Evolutionary conservation across 2,888 invertebrate genomes (phyloP).

Genomic region (Ephialtes manifestator): DNA sequence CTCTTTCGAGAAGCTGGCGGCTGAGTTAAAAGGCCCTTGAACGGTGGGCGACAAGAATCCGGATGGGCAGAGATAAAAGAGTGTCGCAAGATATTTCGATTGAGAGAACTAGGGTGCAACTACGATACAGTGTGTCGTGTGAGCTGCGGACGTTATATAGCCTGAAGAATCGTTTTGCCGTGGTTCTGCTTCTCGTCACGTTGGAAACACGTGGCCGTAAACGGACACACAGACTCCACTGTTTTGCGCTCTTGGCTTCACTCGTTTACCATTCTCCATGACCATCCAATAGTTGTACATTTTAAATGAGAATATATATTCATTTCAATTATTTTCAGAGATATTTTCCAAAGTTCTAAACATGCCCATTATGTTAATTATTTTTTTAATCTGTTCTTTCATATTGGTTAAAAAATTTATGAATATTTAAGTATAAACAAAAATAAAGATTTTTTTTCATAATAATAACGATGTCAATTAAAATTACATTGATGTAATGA

Average conservation of each 20-base stretch:
- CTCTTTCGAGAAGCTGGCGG: constrained; percentile 6
- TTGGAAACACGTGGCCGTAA: constrained; percentile 79
- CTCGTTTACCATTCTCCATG: neutral
- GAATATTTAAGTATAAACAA: no score
- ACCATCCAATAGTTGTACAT: neutral
- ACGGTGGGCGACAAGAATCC: constrained; percentile 8
- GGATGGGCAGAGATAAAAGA: constrained; percentile 14
- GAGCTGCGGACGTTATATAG: neutral
- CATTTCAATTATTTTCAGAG: neutral
- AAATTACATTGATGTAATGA: no score
- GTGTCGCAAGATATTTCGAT: constrained; percentile 43
- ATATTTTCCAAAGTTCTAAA: neutral
- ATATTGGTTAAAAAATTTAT: neutral
- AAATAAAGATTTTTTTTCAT: no score
- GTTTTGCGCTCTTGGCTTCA: constrained; percentile 66
- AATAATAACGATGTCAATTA: no score
- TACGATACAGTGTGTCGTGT: neutral
- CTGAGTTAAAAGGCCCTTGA: constrained; percentile 20
- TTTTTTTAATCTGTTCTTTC: neutral
- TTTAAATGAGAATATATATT: neutral
- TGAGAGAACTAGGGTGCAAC: constrained; percentile 14
- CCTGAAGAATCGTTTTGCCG: constrained; percentile 30
- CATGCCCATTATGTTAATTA: neutral
- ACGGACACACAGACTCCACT: constrained; percentile 79
- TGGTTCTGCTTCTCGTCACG: constrained; percentile 81